Evolutionary conservation across 2,113 vertebrate species (phyloP).

Genomic region (Anser cygnoides): DNA sequence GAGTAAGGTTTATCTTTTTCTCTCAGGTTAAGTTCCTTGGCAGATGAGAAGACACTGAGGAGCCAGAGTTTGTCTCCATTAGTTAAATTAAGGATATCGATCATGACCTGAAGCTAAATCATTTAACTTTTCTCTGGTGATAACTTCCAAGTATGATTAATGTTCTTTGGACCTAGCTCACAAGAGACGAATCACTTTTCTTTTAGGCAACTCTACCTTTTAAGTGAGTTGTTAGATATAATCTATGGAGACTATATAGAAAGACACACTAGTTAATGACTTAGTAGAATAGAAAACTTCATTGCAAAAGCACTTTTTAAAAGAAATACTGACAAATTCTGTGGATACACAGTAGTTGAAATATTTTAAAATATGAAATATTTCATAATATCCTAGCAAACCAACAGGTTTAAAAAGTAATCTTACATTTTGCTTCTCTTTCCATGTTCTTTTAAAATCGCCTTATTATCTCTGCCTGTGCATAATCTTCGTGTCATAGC

Average conservation of each 20-base stretch:
- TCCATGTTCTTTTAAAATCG: neutral
- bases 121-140: slow-evolving; percentile 7
- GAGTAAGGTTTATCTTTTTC: neutral
- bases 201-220: neutral
- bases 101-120: slow-evolving; percentile 5
- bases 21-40: neutral
- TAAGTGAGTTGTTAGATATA: neutral
- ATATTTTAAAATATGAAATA: neutral
- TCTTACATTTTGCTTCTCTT: neutral
- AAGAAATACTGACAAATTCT: neutral
- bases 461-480: neutral
- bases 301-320: neutral
- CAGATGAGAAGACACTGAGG: neutral
- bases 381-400: neutral
- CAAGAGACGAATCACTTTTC: neutral
- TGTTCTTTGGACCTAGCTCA: neutral
- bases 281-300: neutral
- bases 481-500: neutral
- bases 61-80: slow-evolving; percentile 36
- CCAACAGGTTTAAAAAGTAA: neutral
- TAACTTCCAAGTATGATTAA: slow-evolving; percentile 14
- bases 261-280: neutral
- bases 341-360: neutral
- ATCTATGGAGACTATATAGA: neutral
- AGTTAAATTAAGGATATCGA: neutral